These are phyloP conservation scores for Drosophila anceps DNA, from an alignment of 2,888 invertebrate species.

Conservation along the genomic window DNA sequence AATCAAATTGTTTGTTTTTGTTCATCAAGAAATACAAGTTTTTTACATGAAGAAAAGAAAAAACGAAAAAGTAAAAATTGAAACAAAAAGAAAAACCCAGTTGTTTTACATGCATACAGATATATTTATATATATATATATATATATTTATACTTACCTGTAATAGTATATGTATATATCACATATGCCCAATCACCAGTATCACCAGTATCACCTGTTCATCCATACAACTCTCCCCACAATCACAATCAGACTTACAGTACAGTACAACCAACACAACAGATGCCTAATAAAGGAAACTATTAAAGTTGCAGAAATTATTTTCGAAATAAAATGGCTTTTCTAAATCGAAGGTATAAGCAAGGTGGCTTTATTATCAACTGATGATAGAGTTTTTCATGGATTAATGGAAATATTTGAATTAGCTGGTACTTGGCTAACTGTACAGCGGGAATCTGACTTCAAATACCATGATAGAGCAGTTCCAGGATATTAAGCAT, in stretches of 20 bases:
- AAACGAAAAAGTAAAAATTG: conserved; percentile 62
- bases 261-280: conserved; percentile 60
- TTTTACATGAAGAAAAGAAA: conserved; percentile 71
- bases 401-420: too few relatives aligned
- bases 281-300: conserved; percentile 63
- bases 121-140: not conserved
- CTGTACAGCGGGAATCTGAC: too few relatives aligned
- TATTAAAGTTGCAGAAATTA: conserved; percentile 77
- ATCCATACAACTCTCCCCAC: conserved; percentile 24
- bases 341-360: conserved; percentile 18
- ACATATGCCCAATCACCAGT: not conserved
- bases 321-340: conserved; percentile 55
- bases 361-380: not conserved
- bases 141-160: conserved; percentile 18
- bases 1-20: conserved; percentile 79
- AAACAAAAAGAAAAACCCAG: conserved; percentile 56
- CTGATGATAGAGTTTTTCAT: too few relatives aligned
- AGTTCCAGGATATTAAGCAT: not conserved
- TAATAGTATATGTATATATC: conserved; percentile 13
- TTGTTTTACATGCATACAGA: conserved; percentile 65
- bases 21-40: conserved; percentile 77
- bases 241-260: conserved; percentile 42
- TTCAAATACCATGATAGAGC: too few relatives aligned
- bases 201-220: conserved; percentile 12
- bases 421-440: too few relatives aligned